Conservation (phyloP, 2,113 vertebrate species). For the Cichladusa arquata region DNA sequence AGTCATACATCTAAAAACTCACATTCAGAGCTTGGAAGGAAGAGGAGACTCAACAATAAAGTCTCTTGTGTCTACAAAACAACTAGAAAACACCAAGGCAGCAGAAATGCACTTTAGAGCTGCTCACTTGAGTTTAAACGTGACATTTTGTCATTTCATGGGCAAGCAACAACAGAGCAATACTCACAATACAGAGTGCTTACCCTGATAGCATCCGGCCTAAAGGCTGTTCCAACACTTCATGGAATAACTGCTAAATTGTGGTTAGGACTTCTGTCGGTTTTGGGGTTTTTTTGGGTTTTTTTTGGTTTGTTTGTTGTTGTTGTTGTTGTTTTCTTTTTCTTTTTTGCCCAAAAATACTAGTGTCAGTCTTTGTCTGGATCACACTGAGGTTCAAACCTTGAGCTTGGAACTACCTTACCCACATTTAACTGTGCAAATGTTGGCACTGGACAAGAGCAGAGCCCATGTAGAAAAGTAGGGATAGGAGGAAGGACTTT, state of each 20-base stretch:
- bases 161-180: neutral
- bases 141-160: neutral
- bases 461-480: fast-evolving
- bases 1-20: neutral
- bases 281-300: neutral
- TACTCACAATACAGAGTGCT: neutral
- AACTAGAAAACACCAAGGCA: neutral
- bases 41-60: neutral
- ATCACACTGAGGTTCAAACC: neutral
- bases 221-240: neutral
- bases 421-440: neutral
- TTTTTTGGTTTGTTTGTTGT: too few relatives aligned
- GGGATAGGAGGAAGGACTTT: neutral
- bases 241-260: neutral
- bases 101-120: neutral
- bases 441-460: neutral
- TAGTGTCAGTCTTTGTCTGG: too few relatives aligned
- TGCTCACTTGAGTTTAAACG: neutral
- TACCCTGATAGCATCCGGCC: neutral
- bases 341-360: neutral
- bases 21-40: neutral
- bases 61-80: neutral
- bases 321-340: too few relatives aligned
- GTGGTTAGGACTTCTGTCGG: neutral
- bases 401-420: neutral